These are phyloP conservation scores for Craseonycteris thonglongyai DNA, from an alignment of 2,113 vertebrate species.

Conservation along the genomic window DNA sequence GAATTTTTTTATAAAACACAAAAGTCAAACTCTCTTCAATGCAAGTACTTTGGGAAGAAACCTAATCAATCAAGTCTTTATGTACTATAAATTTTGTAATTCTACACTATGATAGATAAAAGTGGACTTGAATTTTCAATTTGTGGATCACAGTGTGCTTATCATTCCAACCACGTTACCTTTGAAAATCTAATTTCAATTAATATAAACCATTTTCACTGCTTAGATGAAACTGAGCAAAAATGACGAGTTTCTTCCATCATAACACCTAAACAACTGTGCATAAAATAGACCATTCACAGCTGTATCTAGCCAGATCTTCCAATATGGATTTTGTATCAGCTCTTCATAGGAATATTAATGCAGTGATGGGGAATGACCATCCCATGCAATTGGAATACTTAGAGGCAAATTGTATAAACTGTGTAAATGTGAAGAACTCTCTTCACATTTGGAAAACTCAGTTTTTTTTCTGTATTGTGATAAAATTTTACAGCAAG, in stretches of 20 bases:
- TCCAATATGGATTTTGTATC: background rate
- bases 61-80: background rate
- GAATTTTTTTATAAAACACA: background rate
- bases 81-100: background rate
- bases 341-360: background rate
- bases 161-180: background rate
- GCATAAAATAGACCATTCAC: background rate
- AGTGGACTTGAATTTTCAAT: background rate
- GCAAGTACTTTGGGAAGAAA: background rate
- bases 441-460: background rate
- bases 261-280: background rate
- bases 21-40: background rate
- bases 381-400: accelerated
- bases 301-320: background rate
- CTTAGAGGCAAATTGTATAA: background rate
- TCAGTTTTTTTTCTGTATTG: background rate
- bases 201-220: conserved; percentile 4
- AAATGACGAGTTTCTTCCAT: background rate
- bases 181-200: conserved; percentile 29
- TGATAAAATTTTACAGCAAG: background rate
- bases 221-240: background rate
- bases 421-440: background rate
- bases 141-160: background rate
- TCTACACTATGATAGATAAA: background rate
- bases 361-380: background rate